Percentiles rank a stretch among this genome's conserved stretches.
These are phyloP conservation scores for Podargus strigoides DNA, from an alignment of 2,797 vertebrate species.

Conservation along the genomic window DNA sequence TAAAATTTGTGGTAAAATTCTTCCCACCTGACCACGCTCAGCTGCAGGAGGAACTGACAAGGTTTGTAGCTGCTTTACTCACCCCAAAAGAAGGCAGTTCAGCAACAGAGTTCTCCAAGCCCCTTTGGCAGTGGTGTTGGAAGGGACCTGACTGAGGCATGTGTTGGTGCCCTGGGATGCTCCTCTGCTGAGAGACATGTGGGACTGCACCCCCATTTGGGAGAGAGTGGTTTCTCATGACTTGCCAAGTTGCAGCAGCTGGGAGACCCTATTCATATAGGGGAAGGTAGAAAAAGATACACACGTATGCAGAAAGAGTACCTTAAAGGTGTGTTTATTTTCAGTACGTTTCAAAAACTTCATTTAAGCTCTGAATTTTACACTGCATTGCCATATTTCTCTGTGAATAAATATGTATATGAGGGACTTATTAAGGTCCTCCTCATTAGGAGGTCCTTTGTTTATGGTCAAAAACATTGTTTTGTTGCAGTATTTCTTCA, in stretches of 20 bases:
- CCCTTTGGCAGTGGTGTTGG: not conserved
- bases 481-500: not conserved
- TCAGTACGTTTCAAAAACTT: not conserved
- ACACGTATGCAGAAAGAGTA: not conserved
- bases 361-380: not conserved
- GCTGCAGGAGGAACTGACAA: conserved; percentile 92
- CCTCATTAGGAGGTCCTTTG: not conserved
- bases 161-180: not conserved
- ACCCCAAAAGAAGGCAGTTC: not conserved
- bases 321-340: not conserved
- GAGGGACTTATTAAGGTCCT: not conserved
- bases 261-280: not conserved
- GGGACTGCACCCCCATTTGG: rapidly evolving
- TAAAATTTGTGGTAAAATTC: conserved; percentile 96
- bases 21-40: conserved; percentile 93
- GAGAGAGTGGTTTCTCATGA: not conserved
- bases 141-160: not conserved
- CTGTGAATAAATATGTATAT: not conserved
- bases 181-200: rapidly evolving
- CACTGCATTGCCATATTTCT: not conserved
- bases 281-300: not conserved
- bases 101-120: not conserved
- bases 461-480: not conserved
- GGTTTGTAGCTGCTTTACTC: conserved; percentile 74
- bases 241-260: not conserved